phyloP scores from a whole-genome alignment of 2,113 vertebrate genomes.

The Cyprinodon variegatus region DNA sequence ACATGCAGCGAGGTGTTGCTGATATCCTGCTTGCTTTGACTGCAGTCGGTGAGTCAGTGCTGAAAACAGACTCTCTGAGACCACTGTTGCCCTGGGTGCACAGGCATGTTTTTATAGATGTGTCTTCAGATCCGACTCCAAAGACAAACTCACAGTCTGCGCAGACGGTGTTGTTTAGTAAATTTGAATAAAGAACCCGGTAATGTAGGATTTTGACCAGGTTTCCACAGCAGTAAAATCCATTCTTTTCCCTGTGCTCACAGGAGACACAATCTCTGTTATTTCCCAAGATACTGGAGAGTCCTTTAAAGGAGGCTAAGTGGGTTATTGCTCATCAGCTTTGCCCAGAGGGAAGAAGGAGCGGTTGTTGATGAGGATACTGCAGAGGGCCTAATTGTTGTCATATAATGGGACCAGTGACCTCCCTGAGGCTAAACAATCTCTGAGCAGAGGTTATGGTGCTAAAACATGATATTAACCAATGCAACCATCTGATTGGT shows the following conservation, averaged over 20 bases:
- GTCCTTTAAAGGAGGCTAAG: conserved; percentile 35
- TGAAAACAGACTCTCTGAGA: conserved; percentile 29
- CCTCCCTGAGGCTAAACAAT: conserved; percentile 20
- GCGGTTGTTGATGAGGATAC: conserved; percentile 50
- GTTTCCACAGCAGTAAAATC: conserved; percentile 19
- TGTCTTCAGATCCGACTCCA: conserved; percentile 25
- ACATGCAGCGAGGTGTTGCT: neutral
- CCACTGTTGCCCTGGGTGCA: conserved; percentile 9
- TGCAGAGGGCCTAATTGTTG: conserved; percentile 46
- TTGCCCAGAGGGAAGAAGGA: neutral
- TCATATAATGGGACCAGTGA: conserved; percentile 33
- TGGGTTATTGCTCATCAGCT: conserved; percentile 46
- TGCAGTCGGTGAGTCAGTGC: conserved; percentile 22
- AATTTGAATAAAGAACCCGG: conserved; percentile 2
- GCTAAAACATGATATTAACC: neutral
- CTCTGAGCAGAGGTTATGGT: neutral
- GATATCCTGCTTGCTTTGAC: conserved; percentile 1
- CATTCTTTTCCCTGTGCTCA: conserved; percentile 1
- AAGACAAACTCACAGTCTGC: conserved; percentile 14
- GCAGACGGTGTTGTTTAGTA: neutral
- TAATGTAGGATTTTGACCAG: neutral
- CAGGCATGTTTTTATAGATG: neutral
- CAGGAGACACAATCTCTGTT: conserved; percentile 10
- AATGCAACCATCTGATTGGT: neutral
- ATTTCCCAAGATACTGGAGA: conserved; percentile 30